phyloP scores from a whole-genome alignment of 2,888 invertebrate genomes.

The Macrostomum cliftonense region DNA sequence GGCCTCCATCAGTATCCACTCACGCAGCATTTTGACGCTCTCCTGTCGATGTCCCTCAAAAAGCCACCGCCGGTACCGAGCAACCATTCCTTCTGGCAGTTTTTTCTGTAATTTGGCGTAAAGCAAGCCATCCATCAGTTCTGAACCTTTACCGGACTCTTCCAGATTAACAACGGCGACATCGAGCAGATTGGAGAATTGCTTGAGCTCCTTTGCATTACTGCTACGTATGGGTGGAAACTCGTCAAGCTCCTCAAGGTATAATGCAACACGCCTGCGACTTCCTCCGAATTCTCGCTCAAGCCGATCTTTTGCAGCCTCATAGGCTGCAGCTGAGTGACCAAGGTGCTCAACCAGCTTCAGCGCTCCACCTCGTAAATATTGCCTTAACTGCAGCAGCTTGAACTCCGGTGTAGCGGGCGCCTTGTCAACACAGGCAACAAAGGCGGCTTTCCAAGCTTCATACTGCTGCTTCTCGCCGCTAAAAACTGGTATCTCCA shows the following conservation, averaged over 20 bases:
- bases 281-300: slow-evolving; percentile 10
- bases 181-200: slow-evolving; percentile 8
- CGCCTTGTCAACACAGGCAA: slow-evolving; percentile 7
- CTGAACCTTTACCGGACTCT: slow-evolving; percentile 3
- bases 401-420: slow-evolving; percentile 13
- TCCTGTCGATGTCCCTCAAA: slow-evolving; percentile 3
- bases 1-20: slow-evolving; percentile 4
- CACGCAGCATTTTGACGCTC: slow-evolving; percentile 4
- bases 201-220: slow-evolving; percentile 6
- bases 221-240: slow-evolving; percentile 6
- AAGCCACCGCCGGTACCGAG: slow-evolving; percentile 5
- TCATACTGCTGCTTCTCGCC: slow-evolving; percentile 11
- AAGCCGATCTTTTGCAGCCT: slow-evolving; percentile 8
- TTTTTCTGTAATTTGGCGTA: slow-evolving; percentile 8
- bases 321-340: slow-evolving; percentile 9
- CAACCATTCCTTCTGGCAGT: slow-evolving; percentile 5
- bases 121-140: slow-evolving; percentile 3
- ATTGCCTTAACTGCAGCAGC: slow-evolving; percentile 10
- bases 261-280: slow-evolving; percentile 3
- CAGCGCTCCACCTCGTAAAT: slow-evolving; percentile 8
- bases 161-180: slow-evolving; percentile 8
- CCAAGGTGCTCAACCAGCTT: slow-evolving; percentile 7
- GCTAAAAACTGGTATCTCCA: slow-evolving; percentile 6
- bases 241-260: slow-evolving; percentile 10
- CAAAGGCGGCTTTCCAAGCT: slow-evolving; percentile 11